Evolutionary conservation across 2,888 invertebrate genomes (phyloP).

Genomic region (Scaptomyza parva): DNA sequence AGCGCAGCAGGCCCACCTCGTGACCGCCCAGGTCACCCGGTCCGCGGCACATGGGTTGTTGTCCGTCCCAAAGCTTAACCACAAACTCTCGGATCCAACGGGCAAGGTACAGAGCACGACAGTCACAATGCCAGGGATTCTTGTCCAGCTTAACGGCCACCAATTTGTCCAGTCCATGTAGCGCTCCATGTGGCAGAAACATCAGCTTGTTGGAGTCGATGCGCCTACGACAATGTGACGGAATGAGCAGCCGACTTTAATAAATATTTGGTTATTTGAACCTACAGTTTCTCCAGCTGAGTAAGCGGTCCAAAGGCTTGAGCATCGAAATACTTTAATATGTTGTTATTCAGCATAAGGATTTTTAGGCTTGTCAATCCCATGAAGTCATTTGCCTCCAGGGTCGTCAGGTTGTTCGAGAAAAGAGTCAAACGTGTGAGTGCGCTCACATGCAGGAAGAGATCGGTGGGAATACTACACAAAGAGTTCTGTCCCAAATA

Average conservation of each 20-base stretch:
- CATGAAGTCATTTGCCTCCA: slow-evolving; percentile 85
- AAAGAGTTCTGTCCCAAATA: slow-evolving; percentile 87
- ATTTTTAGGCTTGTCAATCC: slow-evolving; percentile 85
- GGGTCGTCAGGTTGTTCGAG: slow-evolving; percentile 85
- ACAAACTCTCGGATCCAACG: slow-evolving; percentile 86
- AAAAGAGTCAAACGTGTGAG: slow-evolving; percentile 86
- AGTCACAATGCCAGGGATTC: slow-evolving; percentile 89
- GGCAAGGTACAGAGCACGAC: slow-evolving; percentile 88
- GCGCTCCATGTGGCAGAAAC: slow-evolving; percentile 87
- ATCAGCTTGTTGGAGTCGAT: slow-evolving; percentile 88
- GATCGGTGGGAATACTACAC: slow-evolving; percentile 84
- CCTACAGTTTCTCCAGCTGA: slow-evolving; percentile 86
- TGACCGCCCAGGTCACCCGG: slow-evolving; percentile 86
- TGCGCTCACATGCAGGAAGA: slow-evolving; percentile 85
- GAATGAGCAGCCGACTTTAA: not conserved
- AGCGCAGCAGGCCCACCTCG: slow-evolving; percentile 86
- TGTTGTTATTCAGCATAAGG: slow-evolving; percentile 88
- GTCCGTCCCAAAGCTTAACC: slow-evolving; percentile 86
- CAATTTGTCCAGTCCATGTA: slow-evolving; percentile 86
- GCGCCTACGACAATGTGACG: slow-evolving; percentile 82
- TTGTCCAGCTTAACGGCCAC: slow-evolving; percentile 87
- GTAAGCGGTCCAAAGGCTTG: slow-evolving; percentile 84
- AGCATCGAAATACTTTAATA: slow-evolving; percentile 85
- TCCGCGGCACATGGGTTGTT: slow-evolving; percentile 86
- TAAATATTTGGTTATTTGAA: slow-evolving; percentile 19